Evolutionary conservation across 2,888 invertebrate genomes (phyloP).

Genomic region (Agrilus biguttatus): DNA sequence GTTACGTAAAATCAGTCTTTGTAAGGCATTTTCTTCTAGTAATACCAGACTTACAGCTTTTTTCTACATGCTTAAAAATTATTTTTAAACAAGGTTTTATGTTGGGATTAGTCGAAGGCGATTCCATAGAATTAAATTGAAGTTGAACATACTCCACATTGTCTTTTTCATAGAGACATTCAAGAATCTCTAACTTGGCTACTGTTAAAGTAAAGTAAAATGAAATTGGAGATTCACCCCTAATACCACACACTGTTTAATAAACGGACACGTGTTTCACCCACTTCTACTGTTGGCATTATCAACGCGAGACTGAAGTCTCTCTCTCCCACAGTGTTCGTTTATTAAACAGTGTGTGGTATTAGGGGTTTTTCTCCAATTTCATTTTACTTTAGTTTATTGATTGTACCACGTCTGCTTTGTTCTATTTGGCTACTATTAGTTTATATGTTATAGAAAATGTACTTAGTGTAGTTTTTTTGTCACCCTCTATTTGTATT

Average conservation of each 20-base stretch:
- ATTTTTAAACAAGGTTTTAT: slow-evolving; percentile 48
- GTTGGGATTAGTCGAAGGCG: slow-evolving; percentile 12
- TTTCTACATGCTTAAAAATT: slow-evolving; percentile 52
- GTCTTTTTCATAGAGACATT: slow-evolving; percentile 41
- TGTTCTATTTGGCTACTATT: no score
- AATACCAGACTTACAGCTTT: slow-evolving; percentile 40
- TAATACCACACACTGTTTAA: no score
- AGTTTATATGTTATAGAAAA: slow-evolving; percentile 53
- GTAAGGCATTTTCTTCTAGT: slow-evolving; percentile 45
- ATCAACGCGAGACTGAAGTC: no score
- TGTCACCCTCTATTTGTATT: slow-evolving; percentile 66
- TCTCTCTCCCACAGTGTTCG: no score
- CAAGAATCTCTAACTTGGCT: slow-evolving; percentile 58
- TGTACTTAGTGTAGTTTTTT: slow-evolving; percentile 56
- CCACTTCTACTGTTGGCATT: no score
- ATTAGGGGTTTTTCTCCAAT: no score
- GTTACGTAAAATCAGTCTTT: slow-evolving; percentile 52
- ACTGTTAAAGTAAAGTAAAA: no score
- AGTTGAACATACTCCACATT: slow-evolving; percentile 22
- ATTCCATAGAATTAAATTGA: slow-evolving; percentile 14
- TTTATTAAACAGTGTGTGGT: no score
- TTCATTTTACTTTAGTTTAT: no score
- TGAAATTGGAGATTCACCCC: no score
- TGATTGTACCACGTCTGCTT: no score
- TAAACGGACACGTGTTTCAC: no score